These are phyloP conservation scores for Stenotaenia linearis DNA, from an alignment of 2,888 invertebrate species.

Conservation along the genomic window DNA sequence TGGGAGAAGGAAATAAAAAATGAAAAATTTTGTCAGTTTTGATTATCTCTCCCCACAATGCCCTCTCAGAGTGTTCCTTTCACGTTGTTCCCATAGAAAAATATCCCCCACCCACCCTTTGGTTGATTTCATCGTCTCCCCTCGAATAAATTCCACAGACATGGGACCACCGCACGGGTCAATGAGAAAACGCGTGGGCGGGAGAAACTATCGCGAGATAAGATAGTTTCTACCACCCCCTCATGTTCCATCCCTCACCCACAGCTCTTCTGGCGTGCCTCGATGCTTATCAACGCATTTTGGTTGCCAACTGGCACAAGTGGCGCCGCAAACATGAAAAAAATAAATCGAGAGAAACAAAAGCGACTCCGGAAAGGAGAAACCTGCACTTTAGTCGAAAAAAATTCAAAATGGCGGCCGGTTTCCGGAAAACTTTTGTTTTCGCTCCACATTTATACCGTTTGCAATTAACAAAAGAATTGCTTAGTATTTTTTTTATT, in stretches of 20 bases:
- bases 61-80: no score
- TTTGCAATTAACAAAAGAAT: not conserved
- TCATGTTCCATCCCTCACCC: not conserved
- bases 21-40: not conserved
- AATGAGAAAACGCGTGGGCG: constrained; percentile 5
- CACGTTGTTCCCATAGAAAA: not conserved
- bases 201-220: not conserved
- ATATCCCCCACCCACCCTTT: not conserved
- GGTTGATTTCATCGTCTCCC: not conserved
- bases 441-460: not conserved
- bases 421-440: not conserved
- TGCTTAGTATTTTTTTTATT: not conserved
- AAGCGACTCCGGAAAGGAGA: not conserved
- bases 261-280: constrained; percentile 1
- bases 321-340: constrained; percentile 4
- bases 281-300: constrained; percentile 13
- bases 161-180: constrained; percentile 19
- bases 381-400: not conserved
- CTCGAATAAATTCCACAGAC: constrained; percentile 12
- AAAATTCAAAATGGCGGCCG: not conserved
- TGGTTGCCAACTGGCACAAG: constrained; percentile 3
- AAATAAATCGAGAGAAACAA: not conserved
- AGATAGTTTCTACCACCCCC: not conserved
- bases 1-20: not conserved
- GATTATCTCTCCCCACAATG: not conserved